Conservation (phyloP, 2,113 vertebrate genomes). For the Varanus komodoensis region DNA sequence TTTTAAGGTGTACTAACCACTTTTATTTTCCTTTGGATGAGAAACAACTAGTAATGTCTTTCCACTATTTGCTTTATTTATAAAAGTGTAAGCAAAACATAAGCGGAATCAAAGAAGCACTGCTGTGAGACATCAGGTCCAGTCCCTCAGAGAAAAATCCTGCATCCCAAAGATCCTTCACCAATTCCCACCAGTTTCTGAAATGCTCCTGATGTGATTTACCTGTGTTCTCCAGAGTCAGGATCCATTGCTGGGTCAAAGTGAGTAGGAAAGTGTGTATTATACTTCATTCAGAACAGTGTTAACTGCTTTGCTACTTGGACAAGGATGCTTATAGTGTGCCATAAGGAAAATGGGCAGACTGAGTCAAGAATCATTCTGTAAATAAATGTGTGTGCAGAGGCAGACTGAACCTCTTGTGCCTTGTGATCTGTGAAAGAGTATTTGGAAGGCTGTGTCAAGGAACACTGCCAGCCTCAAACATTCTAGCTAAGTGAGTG, state of each 20-base stretch:
- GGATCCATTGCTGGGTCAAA: constrained; percentile 33
- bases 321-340: not conserved
- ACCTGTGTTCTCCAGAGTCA: not conserved
- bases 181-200: not conserved
- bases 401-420: constrained; percentile 12
- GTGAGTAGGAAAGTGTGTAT: constrained; percentile 15
- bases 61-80: not conserved
- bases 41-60: not conserved
- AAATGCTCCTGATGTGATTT: not conserved
- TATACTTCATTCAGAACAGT: not conserved
- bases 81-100: not conserved
- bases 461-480: not conserved
- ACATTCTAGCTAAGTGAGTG: not conserved
- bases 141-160: not conserved
- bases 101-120: not conserved
- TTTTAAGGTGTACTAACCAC: not conserved
- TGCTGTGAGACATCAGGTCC: too few relatives aligned
- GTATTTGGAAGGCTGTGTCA: constrained; percentile 4
- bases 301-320: not conserved
- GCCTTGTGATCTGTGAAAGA: constrained; percentile 18
- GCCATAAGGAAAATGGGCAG: not conserved
- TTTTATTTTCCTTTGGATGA: not conserved
- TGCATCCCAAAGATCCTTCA: not conserved
- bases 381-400: constrained; percentile 1
- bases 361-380: not conserved